These are phyloP conservation scores for Perizoma flavofasciatum DNA, from an alignment of 2,888 invertebrate species.

Conservation along the genomic window DNA sequence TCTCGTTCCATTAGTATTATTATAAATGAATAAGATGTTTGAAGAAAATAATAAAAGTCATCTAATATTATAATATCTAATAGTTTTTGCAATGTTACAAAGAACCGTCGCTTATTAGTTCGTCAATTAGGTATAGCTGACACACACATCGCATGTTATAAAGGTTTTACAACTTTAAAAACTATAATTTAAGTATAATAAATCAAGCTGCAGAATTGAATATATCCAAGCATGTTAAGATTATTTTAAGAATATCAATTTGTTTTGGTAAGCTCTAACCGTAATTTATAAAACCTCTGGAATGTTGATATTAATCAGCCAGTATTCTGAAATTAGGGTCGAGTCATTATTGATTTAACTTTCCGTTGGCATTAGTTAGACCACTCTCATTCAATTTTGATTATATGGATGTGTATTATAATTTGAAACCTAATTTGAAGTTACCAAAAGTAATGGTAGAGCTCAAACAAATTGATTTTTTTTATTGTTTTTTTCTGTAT, in stretches of 20 bases:
- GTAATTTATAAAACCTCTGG: slow-evolving; percentile 19
- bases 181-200: slow-evolving; percentile 4
- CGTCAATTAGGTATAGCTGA: no score
- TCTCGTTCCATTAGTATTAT: no score
- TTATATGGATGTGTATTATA: slow-evolving; percentile 8
- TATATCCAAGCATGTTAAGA: slow-evolving; percentile 9
- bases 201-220: slow-evolving; percentile 6
- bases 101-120: no score
- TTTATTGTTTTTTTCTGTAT: background rate
- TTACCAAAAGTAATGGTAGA: background rate
- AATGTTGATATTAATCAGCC: slow-evolving; percentile 16
- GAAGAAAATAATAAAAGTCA: no score
- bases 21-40: no score
- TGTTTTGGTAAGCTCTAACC: slow-evolving; percentile 17
- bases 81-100: no score
- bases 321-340: slow-evolving; percentile 16
- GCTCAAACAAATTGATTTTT: background rate
- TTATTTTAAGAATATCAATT: slow-evolving; percentile 15
- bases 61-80: no score
- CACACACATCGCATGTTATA: background rate
- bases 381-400: slow-evolving; percentile 15
- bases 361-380: slow-evolving; percentile 20
- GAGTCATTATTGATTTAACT: slow-evolving; percentile 22
- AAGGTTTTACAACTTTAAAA: slow-evolving; percentile 7
- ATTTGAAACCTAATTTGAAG: background rate